A percentile compares a stretch with the other conserved stretches of the same genome.
These are phyloP conservation scores for Diglossa cyanea DNA, from an alignment of 2,797 vertebrate genomes.

Conservation along the genomic window DNA sequence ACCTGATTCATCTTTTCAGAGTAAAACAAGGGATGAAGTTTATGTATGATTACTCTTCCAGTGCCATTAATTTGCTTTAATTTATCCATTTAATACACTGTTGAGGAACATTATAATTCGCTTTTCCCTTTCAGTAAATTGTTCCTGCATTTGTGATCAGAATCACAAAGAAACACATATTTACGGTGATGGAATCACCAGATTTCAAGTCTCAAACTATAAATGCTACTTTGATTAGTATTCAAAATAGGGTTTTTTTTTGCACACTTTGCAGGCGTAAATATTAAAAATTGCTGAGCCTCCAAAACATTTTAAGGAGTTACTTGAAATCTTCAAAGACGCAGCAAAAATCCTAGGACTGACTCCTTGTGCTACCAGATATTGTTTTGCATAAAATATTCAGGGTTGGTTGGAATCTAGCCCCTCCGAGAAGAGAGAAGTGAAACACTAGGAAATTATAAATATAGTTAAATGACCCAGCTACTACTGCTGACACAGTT, in stretches of 20 bases:
- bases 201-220: background rate
- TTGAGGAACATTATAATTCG: background rate
- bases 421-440: background rate
- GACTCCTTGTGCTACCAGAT: background rate
- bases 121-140: background rate
- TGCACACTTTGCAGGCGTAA: background rate
- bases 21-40: background rate
- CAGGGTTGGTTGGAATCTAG: background rate
- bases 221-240: background rate
- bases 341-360: background rate
- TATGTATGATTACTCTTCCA: background rate
- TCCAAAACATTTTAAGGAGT: background rate
- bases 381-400: background rate
- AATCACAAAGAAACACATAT: background rate
- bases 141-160: background rate
- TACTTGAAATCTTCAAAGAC: background rate
- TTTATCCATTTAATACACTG: background rate
- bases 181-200: background rate
- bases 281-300: background rate
- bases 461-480: background rate
- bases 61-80: background rate
- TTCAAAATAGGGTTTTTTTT: background rate
- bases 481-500: constrained; percentile 9
- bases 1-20: background rate
- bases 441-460: background rate